Evolutionary conservation across 2,888 invertebrate genomes (phyloP), one percentile per base, ranked within the genome.

Genomic region (Caradrina clavipalpis): DNA sequence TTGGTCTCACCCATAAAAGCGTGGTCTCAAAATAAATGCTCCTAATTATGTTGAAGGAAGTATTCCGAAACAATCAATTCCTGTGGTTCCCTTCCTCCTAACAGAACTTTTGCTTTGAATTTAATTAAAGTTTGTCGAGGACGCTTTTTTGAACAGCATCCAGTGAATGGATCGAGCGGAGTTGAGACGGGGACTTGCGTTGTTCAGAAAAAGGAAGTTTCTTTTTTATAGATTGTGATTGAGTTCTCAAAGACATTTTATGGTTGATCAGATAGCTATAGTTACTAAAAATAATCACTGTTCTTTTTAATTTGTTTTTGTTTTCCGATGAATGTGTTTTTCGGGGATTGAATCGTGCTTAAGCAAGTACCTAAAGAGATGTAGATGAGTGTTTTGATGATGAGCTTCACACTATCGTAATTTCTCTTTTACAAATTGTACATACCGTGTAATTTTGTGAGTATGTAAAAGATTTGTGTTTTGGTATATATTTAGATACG

Each of bases 41-140:
- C 51, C 55, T 61, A 78, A 76, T 72, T 72, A 66, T 55, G 50
- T 58, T 51, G 22, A 17, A n/a, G 13, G 11, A 73, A 78, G 64
- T 73, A 55, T 65, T 53, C 42, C 15, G 1, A 65, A 62, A 65
- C 58, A 78, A 77, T 77, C 69, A 61, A 69, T 69, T 57, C 42
- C 4, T 22, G 69, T 31, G 65, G 62, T 57, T n/a, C 51, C 47
- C 75, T 64, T 62, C 39, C 50, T 45, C 22, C 45, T 65, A 54
- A 63, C 26, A 19, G 50, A 74, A 78, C 67, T 73, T 81, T 83
- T 68, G 64, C 62, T 63, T 73, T 69, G 59, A 82, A 83, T 83
- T 82, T 83, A 83, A 83, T 83, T 78, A 82, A 83, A 76, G 51
- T 78, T 56, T 7, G 61, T n/a, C 35, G 15, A 13, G 19, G 49